Base-by-base conservation (phyloP, 2,888 invertebrate genomes). In the Drosophila emarginata region DNA sequence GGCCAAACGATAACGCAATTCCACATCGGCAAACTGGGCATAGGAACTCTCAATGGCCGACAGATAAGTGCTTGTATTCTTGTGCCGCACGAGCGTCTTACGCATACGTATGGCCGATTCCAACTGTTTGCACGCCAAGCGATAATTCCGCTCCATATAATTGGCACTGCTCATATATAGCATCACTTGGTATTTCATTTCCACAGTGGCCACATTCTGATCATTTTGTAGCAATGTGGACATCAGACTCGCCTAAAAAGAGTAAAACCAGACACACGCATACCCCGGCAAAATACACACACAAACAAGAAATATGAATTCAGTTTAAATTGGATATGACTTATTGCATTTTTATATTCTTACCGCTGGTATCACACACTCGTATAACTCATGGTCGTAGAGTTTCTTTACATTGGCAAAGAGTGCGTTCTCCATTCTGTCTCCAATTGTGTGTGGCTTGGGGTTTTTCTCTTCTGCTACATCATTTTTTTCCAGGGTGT, bases 1-100 rank as follows among this genome's bases (percentile, higher is more conserved):
- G 83, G 96, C 94, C 54, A 96, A 93, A 80, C 95, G 94, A 87
- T 94, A 96, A 81, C 95, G 95, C 14, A 96, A 93, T 75, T 96
- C 96, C 72, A 93, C 93, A 73, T 95, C 95, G 23, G 80, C 81
- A 32, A 91, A 92, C 37, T 90, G 87, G 2, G 84, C 86, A 61
- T 90, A 89, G 0, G 84, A 70, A 3, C 78, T 80, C 53, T 91
- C 91, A 23, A 90, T 87, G 51, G 81, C 79, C 18, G 79, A 70
- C 23, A 90, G 67, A 6, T 78, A 81, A 6, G 45, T 45, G 45
- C 77, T 62, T 45, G 79, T 87, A 21, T 45, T 45, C 72, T 90
- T 91, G 52, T 83, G 86, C 0, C 90, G 89, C n/a, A 79, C 18
- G 73, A 92, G 77, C 0, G 84, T 66, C 58, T 91, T 89, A 6